Evolutionary conservation across 2,113 vertebrate genomes (phyloP).

Genomic region (Nymphicus hollandicus): DNA sequence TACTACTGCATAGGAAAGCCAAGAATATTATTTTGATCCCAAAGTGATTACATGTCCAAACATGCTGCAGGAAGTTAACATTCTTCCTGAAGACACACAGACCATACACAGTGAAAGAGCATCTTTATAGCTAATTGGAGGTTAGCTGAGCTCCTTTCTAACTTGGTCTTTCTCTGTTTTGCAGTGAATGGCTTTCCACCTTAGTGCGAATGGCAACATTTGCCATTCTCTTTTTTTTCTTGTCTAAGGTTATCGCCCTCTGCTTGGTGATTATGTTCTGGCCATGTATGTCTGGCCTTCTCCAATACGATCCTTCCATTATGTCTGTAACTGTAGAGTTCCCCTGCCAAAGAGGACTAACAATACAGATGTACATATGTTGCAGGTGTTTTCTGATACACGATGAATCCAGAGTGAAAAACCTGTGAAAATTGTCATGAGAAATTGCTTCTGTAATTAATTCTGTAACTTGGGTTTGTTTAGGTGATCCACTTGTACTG

Average conservation of each 20-base stretch:
- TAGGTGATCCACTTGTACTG: background rate
- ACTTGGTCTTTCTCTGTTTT: background rate
- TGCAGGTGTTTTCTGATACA: background rate
- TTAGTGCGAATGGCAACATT: rapidly evolving
- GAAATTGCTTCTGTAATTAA: background rate
- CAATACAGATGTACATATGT: background rate
- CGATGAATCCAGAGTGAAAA: background rate
- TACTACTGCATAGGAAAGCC: background rate
- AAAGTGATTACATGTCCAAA: background rate
- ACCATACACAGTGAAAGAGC: background rate
- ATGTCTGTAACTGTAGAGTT: background rate
- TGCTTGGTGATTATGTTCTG: background rate
- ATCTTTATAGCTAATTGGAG: background rate
- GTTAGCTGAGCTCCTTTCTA: background rate
- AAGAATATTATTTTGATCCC: background rate
- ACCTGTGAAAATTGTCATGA: background rate
- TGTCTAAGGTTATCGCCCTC: background rate
- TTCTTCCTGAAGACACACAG: background rate
- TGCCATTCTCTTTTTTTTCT: background rate
- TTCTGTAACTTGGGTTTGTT: background rate
- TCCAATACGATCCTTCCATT: background rate
- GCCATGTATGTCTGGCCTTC: background rate
- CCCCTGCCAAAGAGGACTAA: background rate
- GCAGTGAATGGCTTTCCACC: background rate
- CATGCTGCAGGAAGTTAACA: background rate